Conservation (phyloP, 2,113 vertebrate genomes). For the Entosphenus tridentatus region DNA sequence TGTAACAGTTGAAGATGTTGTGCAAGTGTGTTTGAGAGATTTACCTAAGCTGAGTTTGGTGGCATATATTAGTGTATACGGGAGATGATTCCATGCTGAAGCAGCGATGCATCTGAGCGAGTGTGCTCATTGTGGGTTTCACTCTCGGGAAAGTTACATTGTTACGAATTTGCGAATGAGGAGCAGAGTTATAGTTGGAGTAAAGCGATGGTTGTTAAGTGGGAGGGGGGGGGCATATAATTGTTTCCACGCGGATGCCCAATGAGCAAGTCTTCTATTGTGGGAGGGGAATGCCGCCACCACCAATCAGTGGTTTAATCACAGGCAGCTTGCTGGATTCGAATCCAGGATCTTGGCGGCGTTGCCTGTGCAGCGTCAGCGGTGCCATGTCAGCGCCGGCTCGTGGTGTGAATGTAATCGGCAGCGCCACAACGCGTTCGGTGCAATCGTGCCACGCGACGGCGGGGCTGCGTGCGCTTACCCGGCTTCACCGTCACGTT, state of each 20-base stretch:
- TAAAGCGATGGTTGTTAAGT: neutral
- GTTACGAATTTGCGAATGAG: neutral
- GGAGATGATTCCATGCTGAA: no score
- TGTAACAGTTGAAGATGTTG: no score
- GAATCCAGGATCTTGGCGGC: neutral
- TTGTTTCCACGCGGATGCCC: neutral
- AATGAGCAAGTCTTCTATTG: neutral
- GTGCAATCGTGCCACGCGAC: neutral
- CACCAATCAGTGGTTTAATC: no score
- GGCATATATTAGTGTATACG: no score
- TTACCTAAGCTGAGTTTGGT: no score
- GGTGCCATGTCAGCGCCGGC: neutral
- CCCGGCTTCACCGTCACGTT: constrained; percentile 89
- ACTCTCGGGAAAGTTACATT: neutral
- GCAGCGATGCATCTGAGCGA: no score
- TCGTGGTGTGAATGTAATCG: neutral
- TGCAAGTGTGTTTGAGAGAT: no score
- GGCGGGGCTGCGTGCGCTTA: constrained; percentile 17
- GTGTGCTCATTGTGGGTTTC: no score
- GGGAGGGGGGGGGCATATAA: neutral
- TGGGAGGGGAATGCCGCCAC: neutral
- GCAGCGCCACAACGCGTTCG: neutral
- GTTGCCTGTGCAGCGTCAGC: neutral
- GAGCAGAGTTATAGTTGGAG: neutral
- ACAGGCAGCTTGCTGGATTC: neutral